Base-by-base conservation (phyloP, 1,140 invertebrate genomes). In the Kradibia gibbosae region DNA sequence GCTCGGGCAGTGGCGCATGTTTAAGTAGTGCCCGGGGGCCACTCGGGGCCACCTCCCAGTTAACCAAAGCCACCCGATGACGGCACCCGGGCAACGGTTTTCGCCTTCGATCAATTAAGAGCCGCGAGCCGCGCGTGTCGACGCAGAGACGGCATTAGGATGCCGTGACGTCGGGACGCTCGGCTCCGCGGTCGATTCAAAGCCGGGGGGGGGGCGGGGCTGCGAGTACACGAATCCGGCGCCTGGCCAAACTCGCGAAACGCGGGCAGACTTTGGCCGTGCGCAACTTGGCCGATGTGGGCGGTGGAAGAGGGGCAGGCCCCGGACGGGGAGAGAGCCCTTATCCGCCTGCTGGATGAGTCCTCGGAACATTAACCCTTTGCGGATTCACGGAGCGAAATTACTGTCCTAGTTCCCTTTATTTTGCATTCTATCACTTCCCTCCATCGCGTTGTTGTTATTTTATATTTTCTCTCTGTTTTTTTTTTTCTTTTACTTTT, bases 301-400 rank as follows among this genome's bases (percentile, higher is more conserved):
- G n/a, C n/a, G n/a, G n/a, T n/a, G n/a, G n/a, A n/a, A n/a, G n/a
- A n/a, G n/a, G n/a, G n/a, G n/a, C n/a, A n/a, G n/a, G n/a, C n/a
- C n/a, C n/a, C n/a, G n/a, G n/a, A n/a, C n/a, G n/a, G n/a, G n/a
- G 36, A 11, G 62, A 0, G 36, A 42, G 67, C 53, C 53, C 78
- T 80, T 80, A 80, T 80, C 78, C 22, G n/a, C 31, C 65, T 45
- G 74, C n/a, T 36, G 36, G 55, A 65, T 55, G 57, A 3, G 42
- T 31, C 22, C 36, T 72, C 53, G 34, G 22, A 36, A 78, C 76
- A 53, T 70, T 78, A 70, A 78, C 76, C 48, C 76, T 78, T 53
- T 78, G 75, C 75, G 36, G 60, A 31, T 62, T 65, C 60, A 20
- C 25, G 34, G n/a, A 70, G 17, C 57, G 60, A 70, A 36, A 70